Base-by-base conservation (phyloP, 2,888 invertebrate species). In the Cerceris ruficornis region DNA sequence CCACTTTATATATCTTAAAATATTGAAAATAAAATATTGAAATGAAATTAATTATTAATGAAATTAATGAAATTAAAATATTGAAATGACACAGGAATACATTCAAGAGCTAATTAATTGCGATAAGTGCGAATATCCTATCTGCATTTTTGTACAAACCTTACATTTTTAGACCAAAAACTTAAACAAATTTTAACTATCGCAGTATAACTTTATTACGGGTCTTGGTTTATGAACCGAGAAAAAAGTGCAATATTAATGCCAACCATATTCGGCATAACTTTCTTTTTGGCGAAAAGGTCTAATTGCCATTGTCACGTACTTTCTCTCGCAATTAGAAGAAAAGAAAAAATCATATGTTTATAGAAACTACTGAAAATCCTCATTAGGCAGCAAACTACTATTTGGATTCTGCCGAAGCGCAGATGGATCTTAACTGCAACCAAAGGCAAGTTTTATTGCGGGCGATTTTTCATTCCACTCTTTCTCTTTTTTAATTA, bases 261-360 rank as follows among this genome's bases (percentile, higher is more conserved):
- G 17, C 6, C 14, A 57, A 50, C 64, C 65, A 54, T 50, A 55
- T 58, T 28, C 61, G 39, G 59, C 28, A 57, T 43, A 11, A 39
- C 2, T 55, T 49, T 62, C 62, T 39, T 52, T 54, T n/a, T 6
- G 66, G 17, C 50, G 66, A 54, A 60, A 77, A 75, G 69, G 60
- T 82, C 55, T 61, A 72, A 58, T 82, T 72, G 67, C 69, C 62
- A 68, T 50, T 68, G 69, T 78, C 73, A 46, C 61, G 39, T 70
- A 49, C 73, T 82, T 82, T 82, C 83, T 82, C 82, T 76, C 50
- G 50, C 49, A 79, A 82, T 82, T 76, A 59, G 64, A 59, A 43
- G 49, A 17, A 17, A 60, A 54, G 50, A 57, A 42, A 15, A 55
- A 49, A 75, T 28, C 64, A 58, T 15, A 41, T 69, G 68, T 49